A percentile compares a stretch with the other conserved stretches of the same genome.
Conservation (phyloP, 2,797 vertebrate species). For the Psittacula derbiana region DNA sequence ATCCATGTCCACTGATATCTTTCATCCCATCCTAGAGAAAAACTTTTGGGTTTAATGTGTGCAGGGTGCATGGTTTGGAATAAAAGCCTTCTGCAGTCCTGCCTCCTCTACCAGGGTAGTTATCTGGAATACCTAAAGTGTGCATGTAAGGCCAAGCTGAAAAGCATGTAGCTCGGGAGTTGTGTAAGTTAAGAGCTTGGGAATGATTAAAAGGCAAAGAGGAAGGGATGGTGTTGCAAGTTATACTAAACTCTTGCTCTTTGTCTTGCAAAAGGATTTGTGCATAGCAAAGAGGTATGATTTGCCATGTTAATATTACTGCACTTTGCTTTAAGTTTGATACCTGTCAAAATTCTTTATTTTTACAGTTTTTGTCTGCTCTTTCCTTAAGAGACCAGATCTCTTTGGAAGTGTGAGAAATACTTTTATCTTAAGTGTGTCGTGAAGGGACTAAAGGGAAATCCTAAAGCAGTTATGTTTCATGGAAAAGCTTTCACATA, state of each 20-base stretch:
- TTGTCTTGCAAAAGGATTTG: neutral
- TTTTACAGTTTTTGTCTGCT: slow-evolving; percentile 6
- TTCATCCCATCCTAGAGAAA: neutral
- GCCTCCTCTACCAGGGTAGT: neutral
- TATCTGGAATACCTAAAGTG: neutral
- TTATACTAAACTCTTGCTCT: neutral
- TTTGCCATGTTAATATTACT: neutral
- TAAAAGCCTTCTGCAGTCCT: neutral
- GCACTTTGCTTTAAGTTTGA: neutral
- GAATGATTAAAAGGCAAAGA: neutral
- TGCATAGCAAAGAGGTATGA: neutral
- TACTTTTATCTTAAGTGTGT: neutral
- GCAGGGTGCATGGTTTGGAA: neutral
- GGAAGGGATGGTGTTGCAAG: neutral
- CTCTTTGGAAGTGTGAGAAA: slow-evolving; percentile 21
- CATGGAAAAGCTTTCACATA: neutral
- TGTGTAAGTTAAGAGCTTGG: neutral
- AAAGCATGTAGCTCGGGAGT: neutral
- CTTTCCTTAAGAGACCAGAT: slow-evolving; percentile 4
- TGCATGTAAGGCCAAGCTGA: neutral
- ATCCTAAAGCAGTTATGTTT: slow-evolving; percentile 23
- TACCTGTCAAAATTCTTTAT: slow-evolving; percentile 3
- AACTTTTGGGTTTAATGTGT: neutral
- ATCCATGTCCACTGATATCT: neutral
- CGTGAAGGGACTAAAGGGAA: slow-evolving; percentile 9